These are phyloP conservation scores for Aurelia aurita DNA, from an alignment of 30 jellyfish, hydroid and myxozoan genomes.

Conservation along the genomic window DNA sequence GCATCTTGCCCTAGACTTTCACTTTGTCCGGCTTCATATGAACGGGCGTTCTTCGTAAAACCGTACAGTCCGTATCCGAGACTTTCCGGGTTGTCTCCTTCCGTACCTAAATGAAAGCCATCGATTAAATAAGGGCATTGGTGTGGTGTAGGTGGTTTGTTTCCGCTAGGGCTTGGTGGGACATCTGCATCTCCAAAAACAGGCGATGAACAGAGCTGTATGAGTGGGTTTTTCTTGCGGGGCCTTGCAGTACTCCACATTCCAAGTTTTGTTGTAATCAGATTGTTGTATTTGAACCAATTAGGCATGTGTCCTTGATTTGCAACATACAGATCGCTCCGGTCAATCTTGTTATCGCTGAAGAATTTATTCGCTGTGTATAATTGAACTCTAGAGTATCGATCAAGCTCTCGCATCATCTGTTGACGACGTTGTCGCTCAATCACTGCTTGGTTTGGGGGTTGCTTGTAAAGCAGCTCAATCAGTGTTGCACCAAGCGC, in stretches of 20 bases:
- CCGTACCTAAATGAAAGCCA: background rate
- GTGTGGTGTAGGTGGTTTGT: background rate
- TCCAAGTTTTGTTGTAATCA: background rate
- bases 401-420: slow-evolving; percentile 24
- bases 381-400: background rate
- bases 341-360: background rate
- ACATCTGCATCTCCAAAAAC: background rate
- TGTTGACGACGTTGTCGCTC: background rate
- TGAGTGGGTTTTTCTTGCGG: background rate
- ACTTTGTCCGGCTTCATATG: background rate
- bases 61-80: slow-evolving; percentile 4
- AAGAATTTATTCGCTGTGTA: background rate
- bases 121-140: slow-evolving; percentile 29
- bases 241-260: slow-evolving; percentile 1
- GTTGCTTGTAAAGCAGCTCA: slow-evolving; percentile 18
- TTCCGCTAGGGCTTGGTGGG: background rate
- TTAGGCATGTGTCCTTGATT: slow-evolving; percentile 12
- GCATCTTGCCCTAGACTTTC: background rate
- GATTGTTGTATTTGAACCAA: background rate
- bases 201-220: background rate
- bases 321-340: slow-evolving; percentile 2
- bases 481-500: slow-evolving; percentile 32
- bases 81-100: background rate
- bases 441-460: slow-evolving; percentile 2
- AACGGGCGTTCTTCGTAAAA: background rate